Evolutionary conservation across 2,797 vertebrate genomes (phyloP), one percentile per base, ranked within the genome.

Genomic region (Todus mexicanus): DNA sequence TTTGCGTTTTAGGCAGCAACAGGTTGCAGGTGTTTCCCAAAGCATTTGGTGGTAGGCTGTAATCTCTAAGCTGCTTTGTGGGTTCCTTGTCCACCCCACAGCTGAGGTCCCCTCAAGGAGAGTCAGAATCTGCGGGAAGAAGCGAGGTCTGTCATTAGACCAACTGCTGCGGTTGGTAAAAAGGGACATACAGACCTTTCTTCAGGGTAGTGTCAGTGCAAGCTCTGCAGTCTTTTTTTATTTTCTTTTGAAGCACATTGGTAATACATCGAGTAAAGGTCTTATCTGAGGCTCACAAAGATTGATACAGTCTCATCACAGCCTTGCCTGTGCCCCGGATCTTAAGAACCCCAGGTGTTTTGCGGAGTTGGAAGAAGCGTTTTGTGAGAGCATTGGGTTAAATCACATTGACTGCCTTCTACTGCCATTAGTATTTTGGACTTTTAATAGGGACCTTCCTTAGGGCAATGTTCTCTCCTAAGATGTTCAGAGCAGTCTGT

Each of bases 311-410:
- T 87, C 86, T 90, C 1, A 0, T 61, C n/a, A 7, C 86, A 76
- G 90, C 69, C 59, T 65, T 61, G 54, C 7, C 61, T 84, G 45
- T 92, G 74, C 69, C 81, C 92, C 77, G 68, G 86, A 73, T 93
- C 75, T 92, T 37, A 57, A 89, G 86, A 89, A 56, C 64, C 79
- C 71, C 74, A 79, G 84, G 71, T 92, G 68, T 91, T 94, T 84
- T 68, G 45, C 47, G 40, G 57, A 76, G 74, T 86, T 79, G 42
- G 88, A 83, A 76, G 33, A 35, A 56, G 72, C 63, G 65, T 90
- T 94, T 76, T 80, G 54, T 89, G 74, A 68, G 78, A 89, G 69
- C 54, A 35, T n/a, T 22, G 60, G 42, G 38, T 89, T 94, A 87
- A 86, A 90, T 92, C n/a, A 37, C 74, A 18, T 80, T 75, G 69